These are phyloP conservation scores for Drosophila kanekoi DNA, from an alignment of 2,888 invertebrate species.

Conservation along the genomic window DNA sequence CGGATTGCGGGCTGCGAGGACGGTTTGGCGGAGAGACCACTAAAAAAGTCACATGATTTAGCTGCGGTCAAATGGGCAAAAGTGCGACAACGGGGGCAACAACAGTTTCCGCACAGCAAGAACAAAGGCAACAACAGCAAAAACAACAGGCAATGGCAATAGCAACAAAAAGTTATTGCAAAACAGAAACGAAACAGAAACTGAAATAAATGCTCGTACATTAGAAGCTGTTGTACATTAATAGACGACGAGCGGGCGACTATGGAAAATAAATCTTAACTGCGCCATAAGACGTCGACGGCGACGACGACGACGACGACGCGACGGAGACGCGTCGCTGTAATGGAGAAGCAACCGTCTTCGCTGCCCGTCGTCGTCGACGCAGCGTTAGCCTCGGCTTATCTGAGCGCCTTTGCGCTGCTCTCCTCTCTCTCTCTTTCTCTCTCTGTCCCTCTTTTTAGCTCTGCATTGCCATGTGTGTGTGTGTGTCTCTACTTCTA, in stretches of 20 bases:
- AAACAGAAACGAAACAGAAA: slow-evolving; percentile 62
- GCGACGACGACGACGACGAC: slow-evolving; percentile 21
- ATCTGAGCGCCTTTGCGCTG: slow-evolving; percentile 24
- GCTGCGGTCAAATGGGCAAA: slow-evolving; percentile 68
- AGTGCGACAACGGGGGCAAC: slow-evolving; percentile 48
- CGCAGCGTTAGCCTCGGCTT: slow-evolving; percentile 39
- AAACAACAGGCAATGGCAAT: slow-evolving; percentile 14
- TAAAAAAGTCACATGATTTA: slow-evolving; percentile 77
- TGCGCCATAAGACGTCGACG: slow-evolving; percentile 75
- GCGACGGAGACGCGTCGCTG: slow-evolving; percentile 44
- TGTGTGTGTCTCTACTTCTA: slow-evolving; percentile 58
- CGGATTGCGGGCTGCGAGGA: not conserved
- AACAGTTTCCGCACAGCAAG: slow-evolving; percentile 72
- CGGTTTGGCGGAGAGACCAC: slow-evolving; percentile 45
- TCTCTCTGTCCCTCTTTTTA: slow-evolving; percentile 10
- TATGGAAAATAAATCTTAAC: slow-evolving; percentile 79
- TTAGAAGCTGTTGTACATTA: slow-evolving; percentile 65
- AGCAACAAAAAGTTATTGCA: slow-evolving; percentile 60
- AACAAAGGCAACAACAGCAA: slow-evolving; percentile 41
- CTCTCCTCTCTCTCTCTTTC: slow-evolving; percentile 2
- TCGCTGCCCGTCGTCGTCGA: slow-evolving; percentile 19
- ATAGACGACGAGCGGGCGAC: slow-evolving; percentile 53
- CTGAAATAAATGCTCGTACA: slow-evolving; percentile 59
- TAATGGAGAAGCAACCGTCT: slow-evolving; percentile 61
- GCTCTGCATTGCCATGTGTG: not conserved